A percentile compares a stretch with the other conserved stretches of the same genome.
phyloP scores from a whole-genome alignment of 1,140 invertebrate species.

The Cotesia vestalis region DNA sequence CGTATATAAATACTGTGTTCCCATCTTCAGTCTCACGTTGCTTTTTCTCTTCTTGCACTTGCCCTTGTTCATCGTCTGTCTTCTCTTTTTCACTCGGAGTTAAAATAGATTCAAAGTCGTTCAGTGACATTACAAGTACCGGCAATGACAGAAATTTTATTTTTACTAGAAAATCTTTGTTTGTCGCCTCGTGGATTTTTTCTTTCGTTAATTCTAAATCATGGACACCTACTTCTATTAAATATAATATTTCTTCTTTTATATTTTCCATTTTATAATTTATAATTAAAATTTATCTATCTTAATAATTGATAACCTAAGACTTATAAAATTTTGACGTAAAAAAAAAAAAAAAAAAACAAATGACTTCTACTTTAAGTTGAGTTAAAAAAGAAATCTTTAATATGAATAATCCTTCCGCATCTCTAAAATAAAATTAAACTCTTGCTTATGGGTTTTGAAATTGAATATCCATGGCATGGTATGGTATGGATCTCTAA shows the following conservation, averaged over 20 bases:
- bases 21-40: conserved; percentile 39
- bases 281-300: conserved; percentile 46
- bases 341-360: not conserved
- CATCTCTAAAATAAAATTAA: too few species aligned
- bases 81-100: not conserved
- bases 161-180: conserved; percentile 50
- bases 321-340: not conserved
- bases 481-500: not conserved
- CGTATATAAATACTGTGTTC: conserved; percentile 45
- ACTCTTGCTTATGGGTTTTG: too few species aligned
- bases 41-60: not conserved
- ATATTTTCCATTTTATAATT: conserved; percentile 50
- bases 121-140: conserved; percentile 53
- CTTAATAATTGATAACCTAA: not conserved
- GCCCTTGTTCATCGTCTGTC: not conserved
- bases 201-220: conserved; percentile 49
- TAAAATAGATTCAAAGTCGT: conserved; percentile 46
- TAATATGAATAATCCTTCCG: too few species aligned
- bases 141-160: conserved; percentile 61
- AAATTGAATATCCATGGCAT: not conserved
- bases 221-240: conserved; percentile 54
- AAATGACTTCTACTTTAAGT: not conserved
- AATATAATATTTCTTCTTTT: conserved; percentile 54
- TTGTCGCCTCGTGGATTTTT: conserved; percentile 53
- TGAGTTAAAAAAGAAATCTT: too few species aligned